phyloP scores from a whole-genome alignment of 2,888 invertebrate species.

The Nemoura dubitans region DNA sequence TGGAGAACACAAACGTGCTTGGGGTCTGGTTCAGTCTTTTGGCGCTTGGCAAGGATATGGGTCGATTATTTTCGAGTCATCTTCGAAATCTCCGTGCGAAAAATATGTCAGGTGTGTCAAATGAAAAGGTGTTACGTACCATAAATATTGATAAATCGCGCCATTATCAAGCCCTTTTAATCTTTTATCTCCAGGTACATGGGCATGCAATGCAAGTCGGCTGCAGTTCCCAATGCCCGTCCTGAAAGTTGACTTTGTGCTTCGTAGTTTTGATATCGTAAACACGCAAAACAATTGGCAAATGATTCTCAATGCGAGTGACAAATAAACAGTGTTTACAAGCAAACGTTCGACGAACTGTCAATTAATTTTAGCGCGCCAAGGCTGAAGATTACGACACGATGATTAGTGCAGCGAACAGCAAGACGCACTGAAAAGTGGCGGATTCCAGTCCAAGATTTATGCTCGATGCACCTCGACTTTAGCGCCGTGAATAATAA shows the following conservation, averaged over 20 bases:
- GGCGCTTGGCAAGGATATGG: not conserved
- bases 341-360: not conserved
- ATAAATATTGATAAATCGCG: not conserved
- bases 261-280: not conserved
- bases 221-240: too few species aligned
- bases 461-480: not conserved
- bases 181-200: too few species aligned
- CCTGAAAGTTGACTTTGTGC: too few species aligned
- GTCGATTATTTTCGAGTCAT: not conserved
- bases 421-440: not conserved
- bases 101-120: not conserved
- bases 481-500: not conserved
- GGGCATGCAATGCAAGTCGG: too few species aligned
- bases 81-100: not conserved
- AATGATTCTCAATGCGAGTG: not conserved
- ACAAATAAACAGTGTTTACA: not conserved
- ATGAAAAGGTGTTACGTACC: not conserved
- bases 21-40: not conserved
- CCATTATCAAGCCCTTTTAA: not conserved
- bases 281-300: not conserved
- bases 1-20: not conserved
- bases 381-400: not conserved
- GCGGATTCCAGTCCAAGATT: not conserved
- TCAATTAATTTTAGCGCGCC: not conserved
- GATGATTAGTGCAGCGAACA: not conserved